Base-by-base conservation (phyloP, 2,888 invertebrate species). In the Gymnocheta viridis region DNA sequence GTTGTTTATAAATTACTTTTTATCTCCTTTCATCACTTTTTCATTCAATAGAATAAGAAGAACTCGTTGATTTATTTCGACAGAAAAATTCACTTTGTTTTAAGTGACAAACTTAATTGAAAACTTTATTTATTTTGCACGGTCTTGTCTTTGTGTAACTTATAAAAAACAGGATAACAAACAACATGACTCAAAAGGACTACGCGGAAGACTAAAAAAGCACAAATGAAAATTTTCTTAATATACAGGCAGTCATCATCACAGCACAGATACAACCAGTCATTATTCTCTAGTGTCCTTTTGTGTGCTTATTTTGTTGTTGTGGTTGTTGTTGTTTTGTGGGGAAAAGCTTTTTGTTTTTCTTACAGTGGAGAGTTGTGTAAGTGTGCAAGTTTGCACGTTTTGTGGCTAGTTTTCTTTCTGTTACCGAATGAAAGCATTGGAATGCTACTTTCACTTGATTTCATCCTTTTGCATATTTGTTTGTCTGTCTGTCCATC, bases 121-220 rank as follows among this genome's bases (percentile, higher is more conserved):
- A 49, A 67, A 47, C 7, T 56, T 12, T 27, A 35, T 29, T 62
- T 62, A 32, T 67, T 76, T 81, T 84, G 84, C 81, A 84, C 80
- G 80, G 83, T 80, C 60, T 81, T 60, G 38, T 73, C 17, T 76
- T 69, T 69, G 56, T 81, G 86, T 86, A 86, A 87, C 78, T 85
- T 85, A 81, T n/a, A 73, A 77, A 27, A 85, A 87, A 81, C 80
- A 22, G 67, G 29, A 47, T 51, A 78, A 84, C 49, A 67, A 88
- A 87, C 87, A 87, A 90, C 89, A 89, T 87, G 87, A 88, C 89
- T 88, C 88, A 87, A 88, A 88, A 89, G 89, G 88, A 90, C 88
- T 87, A 87, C 87, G 86, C 90, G 89, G 90, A 89, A 89, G 90
- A 89, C 89, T 89, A 87, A 85, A 81, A 84, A 74, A 73, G 80